Evolutionary conservation across 1,140 invertebrate species (phyloP).

Genomic region (Thaumetopoea pityocampa): DNA sequence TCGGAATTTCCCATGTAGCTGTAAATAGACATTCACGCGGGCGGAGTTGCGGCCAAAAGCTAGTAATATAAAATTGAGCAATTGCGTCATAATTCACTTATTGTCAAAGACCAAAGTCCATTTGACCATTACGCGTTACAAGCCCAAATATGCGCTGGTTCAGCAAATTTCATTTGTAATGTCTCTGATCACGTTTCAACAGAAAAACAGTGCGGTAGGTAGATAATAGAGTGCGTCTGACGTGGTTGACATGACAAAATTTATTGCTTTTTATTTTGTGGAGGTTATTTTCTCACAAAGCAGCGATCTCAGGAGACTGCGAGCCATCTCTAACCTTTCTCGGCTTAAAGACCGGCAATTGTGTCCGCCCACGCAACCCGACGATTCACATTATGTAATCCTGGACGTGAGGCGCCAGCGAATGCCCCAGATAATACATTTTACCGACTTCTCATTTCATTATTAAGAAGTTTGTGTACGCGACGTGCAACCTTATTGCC

Average conservation of each 20-base stretch:
- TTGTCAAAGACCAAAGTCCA: conserved; percentile 5
- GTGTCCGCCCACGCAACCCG: conserved; percentile 36
- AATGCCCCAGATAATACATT: conserved; percentile 8
- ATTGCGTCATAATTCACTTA: conserved; percentile 13
- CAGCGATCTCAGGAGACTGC: conserved; percentile 21
- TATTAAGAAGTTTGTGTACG: background rate
- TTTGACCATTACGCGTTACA: conserved; percentile 9
- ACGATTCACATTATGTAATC: conserved; percentile 40
- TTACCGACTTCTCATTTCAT: conserved; percentile 4
- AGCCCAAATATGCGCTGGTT: conserved; percentile 30
- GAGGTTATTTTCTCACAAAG: conserved; percentile 27
- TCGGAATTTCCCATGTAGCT: too few relatives aligned
- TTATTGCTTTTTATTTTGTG: conserved; percentile 13
- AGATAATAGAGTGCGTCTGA: conserved; percentile 1
- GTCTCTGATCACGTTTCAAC: background rate
- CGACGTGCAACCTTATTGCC: background rate
- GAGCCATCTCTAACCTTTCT: conserved; percentile 35
- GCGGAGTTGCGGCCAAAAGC: too few relatives aligned
- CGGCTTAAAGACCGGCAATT: conserved; percentile 34
- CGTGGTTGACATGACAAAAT: conserved; percentile 7
- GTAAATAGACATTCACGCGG: too few relatives aligned
- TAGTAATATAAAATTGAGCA: conserved; percentile 6
- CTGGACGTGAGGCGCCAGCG: conserved; percentile 26
- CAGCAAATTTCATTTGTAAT: conserved; percentile 22
- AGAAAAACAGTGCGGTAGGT: background rate